phyloP scores from a whole-genome alignment of 2,113 vertebrate species.

The Lipophrys pholis region DNA sequence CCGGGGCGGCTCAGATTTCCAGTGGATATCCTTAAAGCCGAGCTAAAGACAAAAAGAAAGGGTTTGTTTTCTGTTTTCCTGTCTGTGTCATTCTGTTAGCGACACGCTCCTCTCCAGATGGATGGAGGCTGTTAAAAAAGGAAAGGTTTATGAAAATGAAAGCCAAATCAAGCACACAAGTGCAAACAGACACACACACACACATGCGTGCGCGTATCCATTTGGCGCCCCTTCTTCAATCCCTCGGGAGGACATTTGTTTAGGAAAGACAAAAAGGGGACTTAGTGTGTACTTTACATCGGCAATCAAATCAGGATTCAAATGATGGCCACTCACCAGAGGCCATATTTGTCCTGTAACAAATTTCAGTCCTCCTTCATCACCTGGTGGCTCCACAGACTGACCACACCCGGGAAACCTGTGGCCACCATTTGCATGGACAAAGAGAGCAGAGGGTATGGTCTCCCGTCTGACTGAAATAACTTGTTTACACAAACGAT shows the following conservation, averaged over 20 bases:
- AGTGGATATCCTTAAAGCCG: constrained; percentile 3
- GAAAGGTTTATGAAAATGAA: constrained; percentile 85
- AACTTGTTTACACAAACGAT: constrained; percentile 61
- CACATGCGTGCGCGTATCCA: neutral
- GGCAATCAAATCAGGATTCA: constrained; percentile 85
- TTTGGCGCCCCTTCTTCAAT: neutral
- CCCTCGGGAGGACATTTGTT: constrained; percentile 76
- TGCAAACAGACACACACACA: constrained; percentile 38
- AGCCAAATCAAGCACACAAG: constrained; percentile 70
- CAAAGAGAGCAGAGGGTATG: constrained; percentile 58
- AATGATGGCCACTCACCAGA: constrained; percentile 75
- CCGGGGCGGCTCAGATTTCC: constrained; percentile 36
- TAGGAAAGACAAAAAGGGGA: constrained; percentile 82
- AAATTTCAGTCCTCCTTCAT: constrained; percentile 76
- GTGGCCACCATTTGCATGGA: constrained; percentile 82
- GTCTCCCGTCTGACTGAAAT: constrained; percentile 73
- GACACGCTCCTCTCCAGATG: constrained; percentile 48
- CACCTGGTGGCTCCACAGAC: constrained; percentile 75
- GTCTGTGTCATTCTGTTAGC: constrained; percentile 49
- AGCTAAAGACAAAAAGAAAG: neutral
- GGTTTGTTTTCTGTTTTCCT: neutral
- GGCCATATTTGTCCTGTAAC: constrained; percentile 81
- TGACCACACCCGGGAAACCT: constrained; percentile 84
- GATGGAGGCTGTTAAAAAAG: constrained; percentile 75
- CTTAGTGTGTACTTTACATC: constrained; percentile 82